These are phyloP conservation scores for Epicauta chinensis DNA, from an alignment of 1,140 invertebrate species.

Conservation along the genomic window DNA sequence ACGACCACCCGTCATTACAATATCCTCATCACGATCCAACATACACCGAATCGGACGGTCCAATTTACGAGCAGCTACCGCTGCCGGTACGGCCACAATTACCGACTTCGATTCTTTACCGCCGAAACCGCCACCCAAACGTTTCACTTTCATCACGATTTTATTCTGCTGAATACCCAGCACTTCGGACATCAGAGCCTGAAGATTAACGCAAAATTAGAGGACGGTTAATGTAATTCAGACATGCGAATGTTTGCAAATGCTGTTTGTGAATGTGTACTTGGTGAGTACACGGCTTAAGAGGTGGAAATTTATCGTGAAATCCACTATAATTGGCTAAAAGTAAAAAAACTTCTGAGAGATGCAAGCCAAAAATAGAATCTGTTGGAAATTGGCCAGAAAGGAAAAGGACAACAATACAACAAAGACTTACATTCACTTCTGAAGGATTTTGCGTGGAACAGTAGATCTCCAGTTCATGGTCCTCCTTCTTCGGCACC, in stretches of 20 bases:
- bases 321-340: too few species aligned
- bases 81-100: slow-evolving; percentile 57
- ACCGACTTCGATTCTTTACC: slow-evolving; percentile 81
- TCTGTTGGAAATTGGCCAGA: too few species aligned
- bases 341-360: too few species aligned
- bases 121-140: slow-evolving; percentile 92
- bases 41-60: slow-evolving; percentile 76
- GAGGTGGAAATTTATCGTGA: too few species aligned
- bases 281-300: too few species aligned
- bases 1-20: slow-evolving; percentile 78
- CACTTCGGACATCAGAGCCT: slow-evolving; percentile 32
- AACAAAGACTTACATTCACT: slow-evolving; percentile 38
- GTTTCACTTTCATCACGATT: slow-evolving; percentile 71
- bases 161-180: slow-evolving; percentile 70
- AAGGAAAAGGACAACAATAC: too few species aligned
- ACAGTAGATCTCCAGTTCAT: slow-evolving; percentile 79
- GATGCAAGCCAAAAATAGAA: too few species aligned
- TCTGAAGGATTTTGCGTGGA: slow-evolving; percentile 81
- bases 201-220: too few species aligned
- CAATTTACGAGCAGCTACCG: slow-evolving; percentile 65
- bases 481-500: slow-evolving; percentile 65
- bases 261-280: too few species aligned
- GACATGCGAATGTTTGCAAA: too few species aligned
- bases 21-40: slow-evolving; percentile 92
- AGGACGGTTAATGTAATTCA: too few species aligned